Percentiles rank a stretch among this genome's conserved stretches.
phyloP scores from a whole-genome alignment of 2,797 vertebrate genomes.

The Gymnopithys bicolor region DNA sequence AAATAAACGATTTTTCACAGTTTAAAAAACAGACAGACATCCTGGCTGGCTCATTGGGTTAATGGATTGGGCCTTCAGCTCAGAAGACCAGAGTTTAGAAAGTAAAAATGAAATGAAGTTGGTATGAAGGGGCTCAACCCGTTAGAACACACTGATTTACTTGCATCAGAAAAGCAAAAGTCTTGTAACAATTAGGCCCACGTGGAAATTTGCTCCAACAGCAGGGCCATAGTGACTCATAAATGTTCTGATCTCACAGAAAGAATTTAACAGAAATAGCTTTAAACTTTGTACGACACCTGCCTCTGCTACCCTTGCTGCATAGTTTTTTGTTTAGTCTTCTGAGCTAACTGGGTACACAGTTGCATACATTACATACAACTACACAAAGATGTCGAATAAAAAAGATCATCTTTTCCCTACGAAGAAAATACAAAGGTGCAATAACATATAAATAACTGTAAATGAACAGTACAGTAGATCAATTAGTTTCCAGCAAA shows the following conservation, averaged over 20 bases:
- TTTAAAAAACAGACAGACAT: constrained; percentile 51
- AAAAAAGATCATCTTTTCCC: constrained; percentile 54
- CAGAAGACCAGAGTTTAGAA: constrained; percentile 8
- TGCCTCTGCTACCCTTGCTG: background rate
- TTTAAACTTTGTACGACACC: background rate
- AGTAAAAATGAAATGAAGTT: background rate
- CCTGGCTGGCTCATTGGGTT: background rate
- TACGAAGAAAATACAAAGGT: constrained; percentile 43
- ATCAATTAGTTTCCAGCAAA: constrained; percentile 59
- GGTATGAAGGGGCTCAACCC: background rate
- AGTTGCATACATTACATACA: background rate
- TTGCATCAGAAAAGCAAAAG: constrained; percentile 1
- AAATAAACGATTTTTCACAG: constrained; percentile 72
- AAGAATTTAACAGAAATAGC: background rate
- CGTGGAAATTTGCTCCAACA: background rate
- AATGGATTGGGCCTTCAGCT: background rate
- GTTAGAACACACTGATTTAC: background rate
- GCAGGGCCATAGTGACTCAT: background rate
- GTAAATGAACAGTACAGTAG: constrained; percentile 57
- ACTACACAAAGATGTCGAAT: background rate
- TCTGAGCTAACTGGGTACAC: background rate
- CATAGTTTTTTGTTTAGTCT: background rate
- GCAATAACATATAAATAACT: constrained; percentile 52
- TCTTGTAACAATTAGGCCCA: background rate
- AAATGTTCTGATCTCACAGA: background rate